Evolutionary conservation across 2,888 invertebrate genomes (phyloP).

Genomic region (Drosophila conformis): DNA sequence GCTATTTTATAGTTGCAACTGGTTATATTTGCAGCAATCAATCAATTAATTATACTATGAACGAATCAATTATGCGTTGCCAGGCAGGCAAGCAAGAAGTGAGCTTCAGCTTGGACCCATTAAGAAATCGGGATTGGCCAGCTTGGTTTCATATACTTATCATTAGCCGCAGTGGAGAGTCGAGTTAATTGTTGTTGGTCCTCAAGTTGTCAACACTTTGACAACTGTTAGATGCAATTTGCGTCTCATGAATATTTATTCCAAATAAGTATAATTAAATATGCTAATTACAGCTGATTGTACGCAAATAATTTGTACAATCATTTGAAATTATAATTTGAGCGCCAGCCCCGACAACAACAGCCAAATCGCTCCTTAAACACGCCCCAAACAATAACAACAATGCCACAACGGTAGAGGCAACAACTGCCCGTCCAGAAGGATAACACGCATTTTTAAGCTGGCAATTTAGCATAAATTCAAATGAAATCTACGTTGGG

Average conservation of each 20-base stretch:
- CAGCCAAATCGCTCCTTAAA: conserved; percentile 34
- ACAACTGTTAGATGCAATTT: conserved; percentile 65
- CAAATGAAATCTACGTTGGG: conserved; percentile 61
- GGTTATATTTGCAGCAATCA: conserved; percentile 13
- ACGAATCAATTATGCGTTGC: conserved; percentile 30
- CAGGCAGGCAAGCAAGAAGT: not conserved
- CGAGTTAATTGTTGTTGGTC: conserved; percentile 49
- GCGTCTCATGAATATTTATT: conserved; percentile 76
- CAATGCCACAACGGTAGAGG: conserved; percentile 16
- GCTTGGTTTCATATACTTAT: conserved; percentile 30
- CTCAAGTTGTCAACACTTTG: conserved; percentile 64
- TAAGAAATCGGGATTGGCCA: conserved; percentile 13
- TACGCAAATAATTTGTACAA: conserved; percentile 74
- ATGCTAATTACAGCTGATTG: conserved; percentile 79
- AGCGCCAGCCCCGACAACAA: conserved; percentile 12
- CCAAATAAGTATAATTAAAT: conserved; percentile 72
- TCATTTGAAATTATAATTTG: conserved; percentile 78
- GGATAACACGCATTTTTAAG: conserved; percentile 76
- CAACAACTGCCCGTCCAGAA: conserved; percentile 51
- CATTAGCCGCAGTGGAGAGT: conserved; percentile 41
- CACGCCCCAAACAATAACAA: conserved; percentile 24
- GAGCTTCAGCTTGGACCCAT: not conserved
- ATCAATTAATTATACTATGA: conserved; percentile 41
- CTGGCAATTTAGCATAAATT: conserved; percentile 77
- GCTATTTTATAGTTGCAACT: conserved; percentile 15